Evolutionary conservation across 2,888 invertebrate genomes (phyloP).

Genomic region (Ametastegia equiseti): DNA sequence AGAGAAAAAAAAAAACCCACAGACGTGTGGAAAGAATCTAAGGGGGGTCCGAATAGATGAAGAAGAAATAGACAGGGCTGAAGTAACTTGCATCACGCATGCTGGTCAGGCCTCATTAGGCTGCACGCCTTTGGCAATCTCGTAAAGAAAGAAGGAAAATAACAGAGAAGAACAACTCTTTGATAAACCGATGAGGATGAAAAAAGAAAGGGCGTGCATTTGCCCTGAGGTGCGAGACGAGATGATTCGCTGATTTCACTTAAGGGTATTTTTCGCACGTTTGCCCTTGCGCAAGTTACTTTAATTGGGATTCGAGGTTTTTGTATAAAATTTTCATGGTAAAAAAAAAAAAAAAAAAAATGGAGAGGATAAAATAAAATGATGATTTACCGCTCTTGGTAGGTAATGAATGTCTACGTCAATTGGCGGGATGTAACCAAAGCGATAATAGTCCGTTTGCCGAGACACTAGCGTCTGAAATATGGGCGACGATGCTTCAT

Average conservation of each 20-base stretch:
- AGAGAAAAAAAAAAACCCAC: not conserved
- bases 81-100: constrained; percentile 56
- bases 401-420: constrained; percentile 22
- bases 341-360: not conserved
- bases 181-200: constrained; percentile 61
- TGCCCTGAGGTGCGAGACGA: constrained; percentile 57
- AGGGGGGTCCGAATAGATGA: constrained; percentile 13
- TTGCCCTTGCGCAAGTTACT: not conserved
- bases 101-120: constrained; percentile 62
- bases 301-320: not conserved
- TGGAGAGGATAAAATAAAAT: not conserved
- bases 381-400: not conserved
- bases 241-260: constrained; percentile 61
- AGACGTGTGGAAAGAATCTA: not conserved
- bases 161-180: constrained; percentile 49
- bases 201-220: constrained; percentile 51
- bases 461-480: constrained; percentile 1
- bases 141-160: constrained; percentile 36
- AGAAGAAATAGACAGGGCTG: not conserved
- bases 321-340: not conserved
- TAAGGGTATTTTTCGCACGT: constrained; percentile 59
- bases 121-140: constrained; percentile 59
- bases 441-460: constrained; percentile 36
- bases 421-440: constrained; percentile 24
- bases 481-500: constrained; percentile 54